Base-by-base conservation (phyloP, 1,140 invertebrate species). In the Hestina assimilis region DNA sequence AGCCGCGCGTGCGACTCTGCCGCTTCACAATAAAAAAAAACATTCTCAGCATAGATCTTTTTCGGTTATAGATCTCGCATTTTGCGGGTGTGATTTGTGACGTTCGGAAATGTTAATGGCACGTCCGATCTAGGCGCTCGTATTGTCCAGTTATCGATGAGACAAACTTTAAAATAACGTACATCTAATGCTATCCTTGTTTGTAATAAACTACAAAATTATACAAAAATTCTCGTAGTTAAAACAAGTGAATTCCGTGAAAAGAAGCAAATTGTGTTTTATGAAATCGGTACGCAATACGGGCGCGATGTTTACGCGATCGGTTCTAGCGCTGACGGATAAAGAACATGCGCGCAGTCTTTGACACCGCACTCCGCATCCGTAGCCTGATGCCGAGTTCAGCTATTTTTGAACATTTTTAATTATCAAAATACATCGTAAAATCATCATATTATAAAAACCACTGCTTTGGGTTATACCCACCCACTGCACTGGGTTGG, bases 71-170 rank as follows among this genome's bases (percentile, higher is more conserved):
- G 80, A 85, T 85, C 80, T 85, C 76, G 80, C 72, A 85, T 88
- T 86, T 88, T 80, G 84, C 58, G 79, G 79, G 85, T 88, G 85
- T 88, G 85, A 88, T 88, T 88, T 88, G 85, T 86, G 83, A 80
- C 81, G 79, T 85, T 86, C 79, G 83, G 82, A 88, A 85, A 86
- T 77, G 74, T 83, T 83, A 77, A 84, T 80, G 75, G 80, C 70
- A 79, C 67, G 66, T 59, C 56, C 56, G 52, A 63, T 61, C 26
- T 24, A 28, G 26, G 28, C 23, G 28, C 17, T 53, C 51, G 26
- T 38, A 59, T 55, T 55, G 42, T 19, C 8, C 8, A 4, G 9
- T 12, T 38, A 8, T 38, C 5, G n/a, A 35, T 17, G n/a, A 19
- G 31, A 33, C 3, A 4, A 33, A 14, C 12, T 5, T 33, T 15